Evolutionary conservation across 2,797 vertebrate species (phyloP).

Genomic region (Trematomus bernacchii): DNA sequence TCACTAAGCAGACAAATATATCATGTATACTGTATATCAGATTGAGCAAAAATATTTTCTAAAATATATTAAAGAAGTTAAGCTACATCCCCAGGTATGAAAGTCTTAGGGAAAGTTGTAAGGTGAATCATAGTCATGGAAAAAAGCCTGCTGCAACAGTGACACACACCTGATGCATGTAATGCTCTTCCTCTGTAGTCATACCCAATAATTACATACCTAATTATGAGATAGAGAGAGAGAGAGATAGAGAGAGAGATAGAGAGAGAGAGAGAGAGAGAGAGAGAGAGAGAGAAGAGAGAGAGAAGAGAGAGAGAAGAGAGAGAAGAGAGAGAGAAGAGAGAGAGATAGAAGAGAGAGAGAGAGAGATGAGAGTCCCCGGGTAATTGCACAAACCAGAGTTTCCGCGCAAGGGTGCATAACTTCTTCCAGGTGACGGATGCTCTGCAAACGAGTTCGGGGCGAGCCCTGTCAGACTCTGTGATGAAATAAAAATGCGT

Average conservation of each 20-base stretch:
- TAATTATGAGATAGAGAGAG: neutral
- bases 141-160: slow-evolving; percentile 21
- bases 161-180: slow-evolving; percentile 17
- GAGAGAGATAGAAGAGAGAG: neutral
- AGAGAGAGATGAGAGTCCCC: neutral
- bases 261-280: slow-evolving; percentile 10
- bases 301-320: neutral
- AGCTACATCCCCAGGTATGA: neutral
- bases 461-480: slow-evolving; percentile 35
- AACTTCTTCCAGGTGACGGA: slow-evolving; percentile 60
- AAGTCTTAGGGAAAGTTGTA: neutral
- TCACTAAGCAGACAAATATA: no score
- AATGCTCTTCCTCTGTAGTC: neutral
- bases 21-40: no score
- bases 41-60: no score
- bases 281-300: slow-evolving; percentile 3
- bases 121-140: slow-evolving; percentile 21
- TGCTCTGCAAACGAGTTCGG: slow-evolving; percentile 37
- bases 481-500: slow-evolving; percentile 44
- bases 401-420: slow-evolving; percentile 25
- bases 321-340: neutral
- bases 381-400: slow-evolving; percentile 48
- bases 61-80: no score
- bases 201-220: neutral
- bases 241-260: neutral